Evolutionary conservation across 2,888 invertebrate species (phyloP), one percentile per base, ranked within the genome.

Genomic region (Biston stratarius): DNA sequence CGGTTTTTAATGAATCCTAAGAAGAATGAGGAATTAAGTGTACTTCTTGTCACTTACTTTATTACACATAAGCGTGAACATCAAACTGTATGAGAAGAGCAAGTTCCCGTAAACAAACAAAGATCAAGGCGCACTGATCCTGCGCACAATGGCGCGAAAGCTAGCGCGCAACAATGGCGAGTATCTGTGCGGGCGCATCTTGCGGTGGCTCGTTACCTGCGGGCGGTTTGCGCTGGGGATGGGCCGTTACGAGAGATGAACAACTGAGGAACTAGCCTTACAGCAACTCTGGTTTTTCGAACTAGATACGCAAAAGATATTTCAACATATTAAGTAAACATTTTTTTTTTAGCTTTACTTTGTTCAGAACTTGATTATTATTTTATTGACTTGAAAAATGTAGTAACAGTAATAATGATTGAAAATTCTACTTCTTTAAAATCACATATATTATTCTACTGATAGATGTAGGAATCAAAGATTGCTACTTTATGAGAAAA

Each of bases 71-170:
- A 61, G 59, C 61, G 47, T 58, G 42, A 53, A 67, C 47, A 86
- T 85, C 87, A 84, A 72, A 82, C 80, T 83, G 9, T 38, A 38
- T 38, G 77, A 71, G 74, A 76, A 74, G 76, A 79, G 64, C 60
- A 76, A 80, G 77, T 85, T 82, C 78, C 82, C 80, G 91, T 92
- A 92, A 93, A 92, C 92, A 93, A 92, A 93, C 89, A 88, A 82
- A 91, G 92, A 92, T 92, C 82, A 86, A 74, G 79, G 77, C 79
- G 79, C 77, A 80, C 84, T 92, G 92, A 92, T 88, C 87, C 86
- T 82, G 79, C 83, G 86, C 83, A 93, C 94, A 94, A 94, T 94
- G 94, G 94, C 86, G 94, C 91, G 94, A 94, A 94, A 92, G 91
- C 89, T 93, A 87, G 91, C 94, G 87, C 80, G 82, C 86, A 91